Percentiles rank a stretch among this genome's conserved stretches.
phyloP scores from a whole-genome alignment of 2,797 vertebrate genomes.

The Echeneis naucrates region DNA sequence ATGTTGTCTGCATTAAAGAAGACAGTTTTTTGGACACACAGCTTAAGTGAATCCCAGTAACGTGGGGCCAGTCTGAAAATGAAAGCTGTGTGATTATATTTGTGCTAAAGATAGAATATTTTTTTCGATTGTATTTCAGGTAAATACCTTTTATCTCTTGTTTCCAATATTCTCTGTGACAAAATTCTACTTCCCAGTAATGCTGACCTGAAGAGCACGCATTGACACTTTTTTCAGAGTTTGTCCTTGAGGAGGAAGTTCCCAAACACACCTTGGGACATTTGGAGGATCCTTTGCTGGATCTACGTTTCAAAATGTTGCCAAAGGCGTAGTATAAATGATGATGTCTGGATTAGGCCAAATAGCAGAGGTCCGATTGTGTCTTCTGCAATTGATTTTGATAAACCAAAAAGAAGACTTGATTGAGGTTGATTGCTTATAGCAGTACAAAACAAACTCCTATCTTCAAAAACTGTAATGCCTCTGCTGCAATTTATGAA shows the following conservation, averaged over 20 bases:
- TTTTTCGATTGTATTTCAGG: slow-evolving; percentile 8
- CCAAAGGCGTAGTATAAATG: too few species aligned
- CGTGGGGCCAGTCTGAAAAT: slow-evolving; percentile 23
- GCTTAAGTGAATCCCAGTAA: slow-evolving; percentile 66
- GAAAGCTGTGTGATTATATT: background rate
- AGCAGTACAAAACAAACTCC: background rate
- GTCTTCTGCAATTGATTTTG: too few species aligned
- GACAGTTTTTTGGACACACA: slow-evolving; percentile 49
- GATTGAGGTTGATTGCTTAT: accelerated
- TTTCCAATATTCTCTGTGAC: slow-evolving; percentile 58
- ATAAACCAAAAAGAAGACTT: accelerated
- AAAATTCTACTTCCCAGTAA: slow-evolving; percentile 75
- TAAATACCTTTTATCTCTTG: slow-evolving; percentile 51
- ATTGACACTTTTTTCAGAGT: too few species aligned
- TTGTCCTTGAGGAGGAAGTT: too few species aligned
- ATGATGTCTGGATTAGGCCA: too few species aligned
- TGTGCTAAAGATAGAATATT: slow-evolving; percentile 16
- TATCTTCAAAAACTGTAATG: too few species aligned
- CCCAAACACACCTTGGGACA: too few species aligned
- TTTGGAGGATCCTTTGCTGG: too few species aligned
- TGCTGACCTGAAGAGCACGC: slow-evolving; percentile 57
- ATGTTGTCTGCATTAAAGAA: slow-evolving; percentile 69
- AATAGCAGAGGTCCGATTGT: too few species aligned
- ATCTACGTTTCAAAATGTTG: too few species aligned
- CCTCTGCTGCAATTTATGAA: too few species aligned